Evolutionary conservation across 92 coral and sea anemone genomes (phyloP).

Genomic region (Siderastrea siderea): DNA sequence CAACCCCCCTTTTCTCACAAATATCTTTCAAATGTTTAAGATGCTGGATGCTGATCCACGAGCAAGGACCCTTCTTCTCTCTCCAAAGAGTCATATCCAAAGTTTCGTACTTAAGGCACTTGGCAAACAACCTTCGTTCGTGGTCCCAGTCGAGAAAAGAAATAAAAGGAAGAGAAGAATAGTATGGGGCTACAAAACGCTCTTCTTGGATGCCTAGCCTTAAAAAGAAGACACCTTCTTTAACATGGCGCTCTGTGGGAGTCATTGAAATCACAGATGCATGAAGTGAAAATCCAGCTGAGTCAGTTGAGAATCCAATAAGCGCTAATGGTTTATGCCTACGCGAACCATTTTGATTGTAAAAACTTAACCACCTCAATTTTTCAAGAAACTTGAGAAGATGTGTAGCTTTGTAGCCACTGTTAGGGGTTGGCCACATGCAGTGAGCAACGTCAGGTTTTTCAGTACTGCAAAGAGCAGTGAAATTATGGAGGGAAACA

Average conservation of each 20-base stretch:
- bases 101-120: slow-evolving; percentile 40
- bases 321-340: not conserved
- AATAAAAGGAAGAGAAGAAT: slow-evolving; percentile 31
- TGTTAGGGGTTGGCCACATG: slow-evolving; percentile 44
- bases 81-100: slow-evolving; percentile 27
- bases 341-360: not conserved
- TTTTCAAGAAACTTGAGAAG: not conserved
- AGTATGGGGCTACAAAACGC: slow-evolving; percentile 46
- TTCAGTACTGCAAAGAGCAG: slow-evolving; percentile 32
- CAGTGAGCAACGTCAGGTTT: slow-evolving; percentile 40
- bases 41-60: slow-evolving; percentile 21
- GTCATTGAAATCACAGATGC: slow-evolving; percentile 1
- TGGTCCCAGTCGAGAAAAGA: slow-evolving; percentile 48
- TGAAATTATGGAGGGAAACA: slow-evolving; percentile 19
- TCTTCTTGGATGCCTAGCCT: slow-evolving; percentile 37
- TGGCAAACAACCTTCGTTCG: slow-evolving; percentile 51
- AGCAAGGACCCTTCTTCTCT: not conserved
- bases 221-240: slow-evolving; percentile 40
- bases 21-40: slow-evolving; percentile 26
- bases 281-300: slow-evolving; percentile 4
- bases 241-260: slow-evolving; percentile 12
- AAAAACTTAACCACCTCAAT: slow-evolving; percentile 8
- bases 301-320: not conserved
- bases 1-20: slow-evolving; percentile 21
- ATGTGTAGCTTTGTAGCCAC: slow-evolving; percentile 37